Evolutionary conservation across 1,140 invertebrate species (phyloP), one percentile per base, ranked within the genome.

Genomic region (Grapholita molesta): DNA sequence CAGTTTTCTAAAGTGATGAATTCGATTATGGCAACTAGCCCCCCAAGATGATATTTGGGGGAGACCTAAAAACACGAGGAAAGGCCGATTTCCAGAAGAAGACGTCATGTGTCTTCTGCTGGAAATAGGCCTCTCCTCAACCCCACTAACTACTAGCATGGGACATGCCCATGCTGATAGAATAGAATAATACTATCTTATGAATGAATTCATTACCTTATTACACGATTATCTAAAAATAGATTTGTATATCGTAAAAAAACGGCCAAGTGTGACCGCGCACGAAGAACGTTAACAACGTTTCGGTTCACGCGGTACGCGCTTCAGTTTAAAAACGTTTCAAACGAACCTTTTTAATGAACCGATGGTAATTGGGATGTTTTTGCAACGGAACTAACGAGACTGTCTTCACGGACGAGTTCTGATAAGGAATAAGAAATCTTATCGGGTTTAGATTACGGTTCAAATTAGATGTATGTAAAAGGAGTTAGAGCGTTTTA

Each of bases 311-410:
- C 3, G 24, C 28, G 53, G 53, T n/a, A n/a, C 53, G n/a, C 55
- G 24, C 12, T 61, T 61, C 55, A 28, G 52, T 25, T 61, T 61
- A 61, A 61, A 61, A 61, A 61, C 55, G n/a, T 15, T 28, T 61
- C 30, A 32, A 61, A 28, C 55, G n/a, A 30, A 25, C 24, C 24
- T 61, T 61, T 61, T 61, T 61, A 61, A 61, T 61, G 55, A 61
- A 61, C 55, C 25, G 55, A 61, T 61, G 23, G 6, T 61, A 61
- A 61, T 61, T 61, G 32, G 55, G 15, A 15, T 30, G 24, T 61
- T 61, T 61, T 32, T 61, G 24, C 55, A 30, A 25, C 25, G 23
- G 24, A 61, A 61, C 25, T 15, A 61, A 61, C 55, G 55, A 28
- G 25, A 21, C 4, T 38, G 12, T 38, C 33, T 35, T 35, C n/a